phyloP scores from a whole-genome alignment of 30 jellyfish, hydroid and myxozoan species.

The Turritopsis rubra region DNA sequence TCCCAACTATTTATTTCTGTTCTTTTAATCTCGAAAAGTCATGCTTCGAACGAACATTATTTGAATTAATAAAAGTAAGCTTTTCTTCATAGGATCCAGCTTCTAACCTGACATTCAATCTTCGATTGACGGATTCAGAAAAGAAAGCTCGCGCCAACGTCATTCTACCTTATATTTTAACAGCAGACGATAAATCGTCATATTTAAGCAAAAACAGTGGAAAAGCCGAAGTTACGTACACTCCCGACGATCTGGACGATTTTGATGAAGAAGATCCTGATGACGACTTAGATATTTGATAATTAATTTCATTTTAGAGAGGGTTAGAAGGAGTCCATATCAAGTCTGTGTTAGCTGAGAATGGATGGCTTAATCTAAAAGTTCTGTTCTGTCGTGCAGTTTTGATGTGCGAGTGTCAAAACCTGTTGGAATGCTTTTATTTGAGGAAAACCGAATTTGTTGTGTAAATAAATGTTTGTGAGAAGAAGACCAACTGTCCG shows the following conservation, averaged over 20 bases:
- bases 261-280: conserved; percentile 97
- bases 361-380: too few species aligned
- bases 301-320: background rate
- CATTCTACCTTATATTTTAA: conserved; percentile 56
- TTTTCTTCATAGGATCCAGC: conserved; percentile 51
- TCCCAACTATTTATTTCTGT: conserved; percentile 1
- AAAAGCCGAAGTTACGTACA: conserved; percentile 50
- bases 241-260: conserved; percentile 91
- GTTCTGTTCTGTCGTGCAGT: too few species aligned
- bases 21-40: background rate
- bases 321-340: background rate
- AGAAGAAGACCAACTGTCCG: too few species aligned
- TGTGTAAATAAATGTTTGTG: too few species aligned
- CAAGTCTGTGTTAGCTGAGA: background rate
- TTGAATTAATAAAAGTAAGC: background rate
- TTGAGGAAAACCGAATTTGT: too few species aligned
- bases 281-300: conserved; percentile 74
- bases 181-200: conserved; percentile 47
- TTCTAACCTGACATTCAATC: conserved; percentile 57
- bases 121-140: conserved; percentile 68
- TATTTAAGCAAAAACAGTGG: conserved; percentile 42
- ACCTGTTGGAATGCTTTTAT: too few species aligned
- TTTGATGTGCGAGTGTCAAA: too few species aligned
- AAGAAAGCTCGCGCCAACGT: conserved; percentile 66
- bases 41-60: too few species aligned